phyloP scores from a whole-genome alignment of 2,888 invertebrate genomes.

The Prosapia bicincta region DNA sequence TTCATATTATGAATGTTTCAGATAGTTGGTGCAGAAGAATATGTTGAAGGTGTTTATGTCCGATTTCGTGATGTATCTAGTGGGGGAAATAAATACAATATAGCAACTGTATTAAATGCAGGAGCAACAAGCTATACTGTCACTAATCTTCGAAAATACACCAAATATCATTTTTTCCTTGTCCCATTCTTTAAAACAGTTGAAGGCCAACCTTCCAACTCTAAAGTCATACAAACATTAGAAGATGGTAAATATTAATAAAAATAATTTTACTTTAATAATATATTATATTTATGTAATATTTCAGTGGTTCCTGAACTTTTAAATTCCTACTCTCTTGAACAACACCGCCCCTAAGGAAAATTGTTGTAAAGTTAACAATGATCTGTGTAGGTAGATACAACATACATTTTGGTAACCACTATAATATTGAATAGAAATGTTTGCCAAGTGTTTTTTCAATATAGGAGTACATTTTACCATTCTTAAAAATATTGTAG shows the following conservation, averaged over 20 bases:
- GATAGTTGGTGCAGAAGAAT: slow-evolving; percentile 52
- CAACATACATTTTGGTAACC: too few species aligned
- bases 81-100: slow-evolving; percentile 56
- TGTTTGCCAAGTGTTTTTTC: too few species aligned
- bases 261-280: neutral
- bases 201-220: slow-evolving; percentile 90
- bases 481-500: too few species aligned
- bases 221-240: slow-evolving; percentile 62
- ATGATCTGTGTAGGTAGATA: too few species aligned
- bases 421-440: too few species aligned
- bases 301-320: neutral
- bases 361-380: too few species aligned
- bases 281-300: neutral
- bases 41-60: slow-evolving; percentile 67
- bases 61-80: slow-evolving; percentile 61
- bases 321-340: neutral
- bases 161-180: slow-evolving; percentile 87
- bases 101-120: slow-evolving; percentile 66
- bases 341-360: too few species aligned
- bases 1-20: slow-evolving; percentile 35
- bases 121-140: slow-evolving; percentile 70
- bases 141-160: slow-evolving; percentile 75
- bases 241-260: slow-evolving; percentile 35
- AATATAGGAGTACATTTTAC: too few species aligned
- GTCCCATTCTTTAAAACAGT: slow-evolving; percentile 84